These are phyloP conservation scores for Rhea pennata DNA, from an alignment of 2,113 vertebrate species.

Conservation along the genomic window DNA sequence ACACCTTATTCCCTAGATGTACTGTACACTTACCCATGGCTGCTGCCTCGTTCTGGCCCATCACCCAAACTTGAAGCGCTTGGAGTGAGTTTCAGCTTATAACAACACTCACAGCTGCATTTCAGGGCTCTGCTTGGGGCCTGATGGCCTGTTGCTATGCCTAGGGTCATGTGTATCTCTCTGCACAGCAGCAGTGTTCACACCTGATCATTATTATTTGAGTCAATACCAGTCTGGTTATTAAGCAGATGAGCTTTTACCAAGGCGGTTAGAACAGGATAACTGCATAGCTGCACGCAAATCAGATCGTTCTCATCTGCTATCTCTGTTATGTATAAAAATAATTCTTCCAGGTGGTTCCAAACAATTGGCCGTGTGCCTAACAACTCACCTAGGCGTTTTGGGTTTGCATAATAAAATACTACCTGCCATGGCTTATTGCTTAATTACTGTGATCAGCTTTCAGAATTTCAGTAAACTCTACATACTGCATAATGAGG, in stretches of 20 bases:
- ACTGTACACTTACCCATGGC: not conserved
- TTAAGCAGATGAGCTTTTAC: conserved; percentile 20
- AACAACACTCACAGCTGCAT: not conserved
- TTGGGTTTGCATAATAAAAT: conserved; percentile 29
- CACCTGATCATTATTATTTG: not conserved
- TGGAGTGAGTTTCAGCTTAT: not conserved
- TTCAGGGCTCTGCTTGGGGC: not conserved
- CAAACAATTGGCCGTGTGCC: conserved; percentile 30
- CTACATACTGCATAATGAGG: not conserved
- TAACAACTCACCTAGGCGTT: conserved; percentile 14
- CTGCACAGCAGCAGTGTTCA: not conserved
- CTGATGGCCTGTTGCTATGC: not conserved
- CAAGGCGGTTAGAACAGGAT: not conserved
- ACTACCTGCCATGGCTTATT: conserved; percentile 16
- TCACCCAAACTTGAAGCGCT: not conserved
- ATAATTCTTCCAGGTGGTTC: conserved; percentile 47
- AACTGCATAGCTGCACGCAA: not conserved
- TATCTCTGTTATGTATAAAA: not conserved
- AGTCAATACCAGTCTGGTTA: not conserved
- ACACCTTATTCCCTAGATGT: not conserved
- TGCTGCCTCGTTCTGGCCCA: not conserved
- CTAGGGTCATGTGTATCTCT: not conserved
- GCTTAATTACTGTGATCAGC: conserved; percentile 49
- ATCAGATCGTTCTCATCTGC: not conserved
- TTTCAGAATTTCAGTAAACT: conserved; percentile 45